Percentiles rank a stretch among this genome's conserved stretches.
Conservation (phyloP, 2,888 invertebrate genomes). For the Callyntrura guangdongensis region DNA sequence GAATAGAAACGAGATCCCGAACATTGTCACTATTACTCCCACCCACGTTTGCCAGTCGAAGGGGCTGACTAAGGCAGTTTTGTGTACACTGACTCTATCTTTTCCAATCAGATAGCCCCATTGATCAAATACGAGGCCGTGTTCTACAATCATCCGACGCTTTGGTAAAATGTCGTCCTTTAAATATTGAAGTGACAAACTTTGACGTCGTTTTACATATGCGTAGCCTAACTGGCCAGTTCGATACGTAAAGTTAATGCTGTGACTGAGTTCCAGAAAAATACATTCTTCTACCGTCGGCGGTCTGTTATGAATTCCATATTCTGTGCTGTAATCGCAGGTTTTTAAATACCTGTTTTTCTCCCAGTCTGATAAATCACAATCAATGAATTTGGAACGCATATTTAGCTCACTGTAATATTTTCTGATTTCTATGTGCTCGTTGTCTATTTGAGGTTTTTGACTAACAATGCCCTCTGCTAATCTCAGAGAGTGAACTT, state of each 20-base stretch:
- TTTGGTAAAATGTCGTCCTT: constrained; percentile 11
- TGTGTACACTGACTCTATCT: not conserved
- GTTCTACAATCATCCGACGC: constrained; percentile 26
- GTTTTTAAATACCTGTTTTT: not conserved
- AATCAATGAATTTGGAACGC: not conserved
- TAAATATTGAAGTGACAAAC: not conserved
- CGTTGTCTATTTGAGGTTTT: not conserved
- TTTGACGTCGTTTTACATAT: not conserved
- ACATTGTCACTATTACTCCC: not conserved
- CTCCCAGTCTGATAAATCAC: constrained; percentile 13
- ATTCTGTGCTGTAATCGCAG: constrained; percentile 20
- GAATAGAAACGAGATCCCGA: not conserved
- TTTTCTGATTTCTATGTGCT: not conserved
- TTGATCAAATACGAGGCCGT: constrained; percentile 55
- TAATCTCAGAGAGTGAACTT: not conserved
- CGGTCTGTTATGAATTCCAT: constrained; percentile 11
- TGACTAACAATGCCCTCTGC: not conserved
- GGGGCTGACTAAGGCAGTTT: constrained; percentile 37
- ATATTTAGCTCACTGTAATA: constrained; percentile 30
- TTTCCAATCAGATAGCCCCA: constrained; percentile 59
- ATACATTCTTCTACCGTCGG: constrained; percentile 58
- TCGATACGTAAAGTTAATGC: constrained; percentile 51
- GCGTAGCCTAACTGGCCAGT: not conserved
- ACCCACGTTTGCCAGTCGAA: constrained; percentile 55
- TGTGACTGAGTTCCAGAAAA: constrained; percentile 24